Evolutionary conservation across 1,140 invertebrate genomes (phyloP), one percentile per base, ranked within the genome.

Genomic region (Eriocheir sinensis): DNA sequence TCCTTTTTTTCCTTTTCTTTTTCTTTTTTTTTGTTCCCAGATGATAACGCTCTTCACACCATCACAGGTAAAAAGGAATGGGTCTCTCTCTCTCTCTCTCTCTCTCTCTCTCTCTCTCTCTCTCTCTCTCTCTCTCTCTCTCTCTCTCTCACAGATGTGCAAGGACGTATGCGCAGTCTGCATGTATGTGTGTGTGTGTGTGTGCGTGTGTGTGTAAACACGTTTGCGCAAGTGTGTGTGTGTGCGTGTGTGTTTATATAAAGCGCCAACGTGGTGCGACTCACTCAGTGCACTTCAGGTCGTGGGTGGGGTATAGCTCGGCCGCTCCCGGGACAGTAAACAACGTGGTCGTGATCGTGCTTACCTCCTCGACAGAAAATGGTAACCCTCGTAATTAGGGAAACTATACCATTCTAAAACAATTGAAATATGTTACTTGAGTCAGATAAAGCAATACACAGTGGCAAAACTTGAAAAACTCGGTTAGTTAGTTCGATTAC

Each of bases 71-170:
- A 15, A 48, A 15, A 48, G 4, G 44, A 48, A 48, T 8, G 15
- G 4, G 44, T 48, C 44, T 8, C 44, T 60, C 53, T 60, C 53
- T 60, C 53, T 60, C 53, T 21, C 53, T 60, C 53, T 60, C 53
- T 60, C 53, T 60, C 53, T 60, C 53, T 60, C 53, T 60, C 53
- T 60, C 53, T 60, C 53, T 60, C 53, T 60, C 53, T 60, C 53
- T 60, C 53, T 60, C 53, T 60, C 53, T 60, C 53, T 60, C 53
- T 60, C 53, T 60, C 53, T 60, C 53, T 60, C 53, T 60, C 53
- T 60, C 53, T 60, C 53, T 60, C 53, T 60, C 8, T 60, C 53
- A 21, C 9, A 21, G 2, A 60, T 60, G 53, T 60, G 17, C 27
- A 21, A 21, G 2, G 15, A 4, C 44, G 53, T 60, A 60, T 60